Percentiles rank a stretch among this genome's conserved stretches.
These are phyloP conservation scores for Sipha maydis DNA, from an alignment of 2,888 invertebrate genomes.

Conservation along the genomic window DNA sequence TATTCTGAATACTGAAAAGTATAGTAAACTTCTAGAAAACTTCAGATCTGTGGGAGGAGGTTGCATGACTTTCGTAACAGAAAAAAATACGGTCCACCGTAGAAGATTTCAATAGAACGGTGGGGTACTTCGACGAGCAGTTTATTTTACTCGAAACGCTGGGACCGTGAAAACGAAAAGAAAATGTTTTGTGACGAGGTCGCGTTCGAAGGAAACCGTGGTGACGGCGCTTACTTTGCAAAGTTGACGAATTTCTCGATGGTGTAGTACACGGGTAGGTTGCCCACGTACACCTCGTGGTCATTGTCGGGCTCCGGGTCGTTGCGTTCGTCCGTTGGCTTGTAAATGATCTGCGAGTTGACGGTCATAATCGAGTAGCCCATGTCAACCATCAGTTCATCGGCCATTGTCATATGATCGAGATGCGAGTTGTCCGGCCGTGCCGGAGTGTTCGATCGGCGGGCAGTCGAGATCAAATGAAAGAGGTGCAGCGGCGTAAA, in stretches of 20 bases:
- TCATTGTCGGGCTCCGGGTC: constrained; percentile 56
- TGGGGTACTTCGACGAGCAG: too few species aligned
- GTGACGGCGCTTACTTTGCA: constrained; percentile 24
- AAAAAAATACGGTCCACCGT: too few species aligned
- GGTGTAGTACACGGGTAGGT: constrained; percentile 37
- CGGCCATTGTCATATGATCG: not conserved
- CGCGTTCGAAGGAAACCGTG: not conserved
- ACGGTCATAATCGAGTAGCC: constrained; percentile 48
- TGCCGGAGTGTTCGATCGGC: not conserved
- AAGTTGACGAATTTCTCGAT: constrained; percentile 55
- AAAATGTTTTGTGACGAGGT: too few species aligned
- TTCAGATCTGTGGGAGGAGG: too few species aligned
- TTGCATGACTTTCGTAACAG: too few species aligned
- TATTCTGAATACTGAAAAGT: too few species aligned
- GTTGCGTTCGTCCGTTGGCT: constrained; percentile 20
- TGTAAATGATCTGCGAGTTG: constrained; percentile 48
- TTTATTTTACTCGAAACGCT: too few species aligned
- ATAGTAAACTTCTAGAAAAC: too few species aligned
- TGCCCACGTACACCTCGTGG: constrained; percentile 55
- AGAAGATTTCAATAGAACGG: too few species aligned
- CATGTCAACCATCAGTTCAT: not conserved
- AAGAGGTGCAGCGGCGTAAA: not conserved
- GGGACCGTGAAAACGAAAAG: too few species aligned
- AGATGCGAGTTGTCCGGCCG: not conserved
- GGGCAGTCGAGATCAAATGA: not conserved